Conservation (phyloP, 92 coral and sea anemone genomes). For the Porites cylindrica region DNA sequence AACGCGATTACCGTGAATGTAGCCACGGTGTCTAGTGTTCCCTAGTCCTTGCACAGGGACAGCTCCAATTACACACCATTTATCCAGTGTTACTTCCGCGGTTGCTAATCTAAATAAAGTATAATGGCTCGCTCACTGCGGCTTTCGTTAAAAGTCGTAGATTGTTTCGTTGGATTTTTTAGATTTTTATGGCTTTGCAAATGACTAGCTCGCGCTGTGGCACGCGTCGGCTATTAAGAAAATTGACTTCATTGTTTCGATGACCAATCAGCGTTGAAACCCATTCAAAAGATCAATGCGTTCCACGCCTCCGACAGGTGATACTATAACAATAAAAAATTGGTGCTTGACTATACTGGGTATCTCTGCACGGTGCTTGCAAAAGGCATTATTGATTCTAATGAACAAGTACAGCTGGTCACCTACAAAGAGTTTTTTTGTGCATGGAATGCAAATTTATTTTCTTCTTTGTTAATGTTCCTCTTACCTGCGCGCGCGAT, state of each 20-base stretch:
- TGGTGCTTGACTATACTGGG: slow-evolving; percentile 67
- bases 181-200: slow-evolving; percentile 15
- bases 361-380: slow-evolving; percentile 60
- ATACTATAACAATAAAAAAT: slow-evolving; percentile 60
- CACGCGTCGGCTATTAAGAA: slow-evolving; percentile 88
- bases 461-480: slow-evolving; percentile 18
- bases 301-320: slow-evolving; percentile 90
- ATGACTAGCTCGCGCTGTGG: slow-evolving; percentile 62
- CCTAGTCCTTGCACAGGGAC: background rate
- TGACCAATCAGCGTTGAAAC: slow-evolving; percentile 71
- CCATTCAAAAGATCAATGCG: slow-evolving; percentile 64
- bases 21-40: slow-evolving; percentile 20
- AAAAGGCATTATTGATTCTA: slow-evolving; percentile 80
- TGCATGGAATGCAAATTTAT: slow-evolving; percentile 62
- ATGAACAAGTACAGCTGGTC: slow-evolving; percentile 80
- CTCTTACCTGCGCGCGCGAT: background rate
- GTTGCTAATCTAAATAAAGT: background rate
- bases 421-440: slow-evolving; percentile 63
- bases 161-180: background rate
- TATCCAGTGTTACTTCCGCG: background rate
- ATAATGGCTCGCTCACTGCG: slow-evolving; percentile 6
- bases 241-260: slow-evolving; percentile 68
- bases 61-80: slow-evolving; percentile 19
- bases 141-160: background rate
- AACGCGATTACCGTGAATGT: background rate